Evolutionary conservation across 1,140 invertebrate genomes (phyloP).

Genomic region (Mycetomoellerius zeteki): DNA sequence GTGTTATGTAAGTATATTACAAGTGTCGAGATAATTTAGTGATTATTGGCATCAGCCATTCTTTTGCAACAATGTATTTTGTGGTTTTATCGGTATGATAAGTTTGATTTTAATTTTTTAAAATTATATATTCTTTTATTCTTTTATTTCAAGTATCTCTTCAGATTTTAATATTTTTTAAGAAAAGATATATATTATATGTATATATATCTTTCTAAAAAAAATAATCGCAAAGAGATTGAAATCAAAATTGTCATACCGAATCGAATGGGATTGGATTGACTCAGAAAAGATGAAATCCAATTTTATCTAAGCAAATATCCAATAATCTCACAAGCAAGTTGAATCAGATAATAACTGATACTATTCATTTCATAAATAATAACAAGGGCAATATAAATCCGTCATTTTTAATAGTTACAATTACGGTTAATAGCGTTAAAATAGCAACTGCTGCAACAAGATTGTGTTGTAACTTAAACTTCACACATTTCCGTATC

Average conservation of each 20-base stretch:
- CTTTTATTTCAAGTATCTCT: neutral
- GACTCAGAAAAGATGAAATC: neutral
- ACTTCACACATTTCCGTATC: constrained; percentile 46
- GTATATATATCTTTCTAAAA: neutral
- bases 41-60: neutral
- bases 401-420: constrained; percentile 37
- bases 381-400: neutral
- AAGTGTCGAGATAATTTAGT: constrained; percentile 1
- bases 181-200: neutral
- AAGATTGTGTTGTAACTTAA: constrained; percentile 50
- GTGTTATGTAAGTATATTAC: constrained; percentile 93
- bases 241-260: neutral
- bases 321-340: neutral
- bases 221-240: neutral
- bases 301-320: neutral
- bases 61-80: constrained; percentile 5
- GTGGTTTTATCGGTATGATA: neutral
- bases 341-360: neutral
- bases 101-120: neutral
- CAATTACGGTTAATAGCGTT: constrained; percentile 23
- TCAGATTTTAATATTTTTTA: neutral
- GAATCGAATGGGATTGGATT: neutral
- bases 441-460: constrained; percentile 35
- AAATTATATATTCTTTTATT: neutral
- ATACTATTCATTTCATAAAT: neutral